Evolutionary conservation across 2,797 vertebrate species (phyloP).

Genomic region (Eulemur coronatus): DNA sequence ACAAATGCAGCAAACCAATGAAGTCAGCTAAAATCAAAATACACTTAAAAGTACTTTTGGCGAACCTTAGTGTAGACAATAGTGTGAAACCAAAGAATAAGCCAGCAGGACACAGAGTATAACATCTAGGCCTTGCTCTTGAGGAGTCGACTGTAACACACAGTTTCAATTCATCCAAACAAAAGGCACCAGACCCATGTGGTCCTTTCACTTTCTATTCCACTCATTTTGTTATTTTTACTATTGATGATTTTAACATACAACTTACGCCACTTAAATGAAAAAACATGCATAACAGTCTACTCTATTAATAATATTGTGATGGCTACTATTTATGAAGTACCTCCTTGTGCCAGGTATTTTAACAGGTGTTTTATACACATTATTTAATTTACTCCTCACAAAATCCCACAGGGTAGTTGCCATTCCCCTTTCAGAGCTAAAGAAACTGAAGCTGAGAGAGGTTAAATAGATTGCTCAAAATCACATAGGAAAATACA

Average conservation of each 20-base stretch:
- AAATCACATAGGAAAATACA: neutral
- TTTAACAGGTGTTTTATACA: conserved; percentile 11
- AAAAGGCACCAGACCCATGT: neutral
- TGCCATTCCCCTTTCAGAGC: neutral
- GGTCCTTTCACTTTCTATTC: neutral
- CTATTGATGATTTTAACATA: neutral
- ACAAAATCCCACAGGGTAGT: neutral
- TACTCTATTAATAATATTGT: neutral
- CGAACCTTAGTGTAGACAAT: neutral
- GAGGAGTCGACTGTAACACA: neutral
- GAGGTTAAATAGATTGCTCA: neutral
- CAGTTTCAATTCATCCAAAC: neutral
- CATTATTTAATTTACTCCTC: conserved; percentile 26
- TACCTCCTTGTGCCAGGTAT: neutral
- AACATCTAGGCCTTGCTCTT: neutral
- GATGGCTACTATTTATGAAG: neutral
- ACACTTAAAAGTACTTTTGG: neutral
- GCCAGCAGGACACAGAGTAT: neutral
- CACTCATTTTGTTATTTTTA: conserved; percentile 16
- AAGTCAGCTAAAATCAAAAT: neutral
- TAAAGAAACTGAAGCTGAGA: conserved; percentile 8
- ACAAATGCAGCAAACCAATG: neutral
- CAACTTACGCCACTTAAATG: neutral
- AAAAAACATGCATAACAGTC: neutral
- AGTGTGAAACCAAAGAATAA: neutral